phyloP scores from a whole-genome alignment of 2,797 vertebrate genomes.

The Centropyge bicolor region DNA sequence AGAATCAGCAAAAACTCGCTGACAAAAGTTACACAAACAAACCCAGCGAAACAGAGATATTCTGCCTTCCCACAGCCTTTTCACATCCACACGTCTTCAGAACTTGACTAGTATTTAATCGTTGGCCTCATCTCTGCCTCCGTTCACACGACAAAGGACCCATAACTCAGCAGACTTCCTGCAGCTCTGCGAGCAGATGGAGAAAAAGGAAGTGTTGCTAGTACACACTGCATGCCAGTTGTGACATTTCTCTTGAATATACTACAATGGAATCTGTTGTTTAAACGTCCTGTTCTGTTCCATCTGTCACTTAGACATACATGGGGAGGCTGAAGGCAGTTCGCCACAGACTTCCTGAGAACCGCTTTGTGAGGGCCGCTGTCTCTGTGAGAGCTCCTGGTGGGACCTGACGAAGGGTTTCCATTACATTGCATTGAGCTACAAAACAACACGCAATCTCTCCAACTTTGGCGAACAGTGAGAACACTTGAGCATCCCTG shows the following conservation, averaged over 20 bases:
- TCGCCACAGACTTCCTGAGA: slow-evolving; percentile 51
- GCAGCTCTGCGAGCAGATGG: slow-evolving; percentile 47
- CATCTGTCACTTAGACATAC: slow-evolving; percentile 56
- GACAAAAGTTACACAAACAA: neutral
- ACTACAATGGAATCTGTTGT: slow-evolving; percentile 71
- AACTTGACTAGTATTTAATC: slow-evolving; percentile 12
- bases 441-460: slow-evolving; percentile 27
- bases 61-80: neutral
- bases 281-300: slow-evolving; percentile 65
- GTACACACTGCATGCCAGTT: slow-evolving; percentile 53
- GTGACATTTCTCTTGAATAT: slow-evolving; percentile 66
- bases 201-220: slow-evolving; percentile 56
- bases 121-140: slow-evolving; percentile 8
- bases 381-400: slow-evolving; percentile 18
- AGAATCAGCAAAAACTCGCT: neutral
- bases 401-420: slow-evolving; percentile 53
- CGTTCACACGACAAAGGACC: slow-evolving; percentile 18
- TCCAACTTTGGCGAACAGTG: slow-evolving; percentile 10
- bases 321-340: slow-evolving; percentile 31
- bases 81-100: slow-evolving; percentile 10
- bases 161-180: slow-evolving; percentile 63
- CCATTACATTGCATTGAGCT: slow-evolving; percentile 38
- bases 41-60: neutral
- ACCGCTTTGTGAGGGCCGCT: slow-evolving; percentile 16
- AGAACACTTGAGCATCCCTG: slow-evolving; percentile 32